Evolutionary conservation across 2,113 vertebrate genomes (phyloP), one percentile per base, ranked within the genome.

Genomic region (Bufo bufo): DNA sequence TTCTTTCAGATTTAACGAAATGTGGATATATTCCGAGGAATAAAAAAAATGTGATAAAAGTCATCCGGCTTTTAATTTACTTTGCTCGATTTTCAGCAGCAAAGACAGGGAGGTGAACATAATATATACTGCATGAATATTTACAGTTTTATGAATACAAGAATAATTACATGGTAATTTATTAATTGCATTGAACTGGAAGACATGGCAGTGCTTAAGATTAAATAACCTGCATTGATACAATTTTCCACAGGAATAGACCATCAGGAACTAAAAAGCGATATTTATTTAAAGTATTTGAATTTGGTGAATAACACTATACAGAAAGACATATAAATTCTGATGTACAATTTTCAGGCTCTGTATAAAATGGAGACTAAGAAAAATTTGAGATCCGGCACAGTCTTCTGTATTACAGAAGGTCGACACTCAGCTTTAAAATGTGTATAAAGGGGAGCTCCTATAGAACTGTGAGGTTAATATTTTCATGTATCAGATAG

Each of bases 41-140:
- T 94, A 87, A 92, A 92, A 92, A 61, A 93, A 92, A 92, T 88
- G 90, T 92, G 92, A 93, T 93, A 94, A 93, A 90, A 93, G 92
- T 94, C 91, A 93, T 91, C 93, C 90, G 92, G 33, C 93, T 91
- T 89, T 94, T 94, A 94, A 93, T 90, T 92, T 92, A 54, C 90
- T 90, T 90, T 91, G 89, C 84, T 92, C 93, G 75, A 91, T 82
- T 74, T 85, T 90, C 92, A 71, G 81, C 84, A 91, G 89, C 92
- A 92, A 54, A 82, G 89, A 87, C 88, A 90, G 84, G 87, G 87
- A 85, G 77, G 61, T 49, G 85, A 71, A 72, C 52, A 72, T 52
- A 87, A 87, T 71, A 81, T 87, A 49, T 78, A 69, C 47, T 23
- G 13, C 69, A 87, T 72, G 77, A 87, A 87, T 87, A 87, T 81